Evolutionary conservation across 2,797 vertebrate species (phyloP).

Genomic region (Myotis findleyi): DNA sequence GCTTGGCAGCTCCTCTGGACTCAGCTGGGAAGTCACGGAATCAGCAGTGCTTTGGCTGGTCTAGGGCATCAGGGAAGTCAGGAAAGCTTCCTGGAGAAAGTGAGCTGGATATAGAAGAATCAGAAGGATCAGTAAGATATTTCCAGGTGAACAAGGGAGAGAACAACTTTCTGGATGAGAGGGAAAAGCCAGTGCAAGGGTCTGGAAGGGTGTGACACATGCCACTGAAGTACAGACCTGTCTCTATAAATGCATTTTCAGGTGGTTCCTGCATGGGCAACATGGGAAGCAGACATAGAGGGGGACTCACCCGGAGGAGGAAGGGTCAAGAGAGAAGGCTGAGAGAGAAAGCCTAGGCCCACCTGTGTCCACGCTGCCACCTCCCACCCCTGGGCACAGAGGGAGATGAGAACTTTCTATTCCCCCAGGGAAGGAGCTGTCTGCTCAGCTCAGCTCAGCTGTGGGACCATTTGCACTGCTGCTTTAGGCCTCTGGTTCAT

Average conservation of each 20-base stretch:
- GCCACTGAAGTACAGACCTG: not conserved
- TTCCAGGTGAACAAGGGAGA: not conserved
- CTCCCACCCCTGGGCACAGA: not conserved
- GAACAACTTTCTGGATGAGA: not conserved
- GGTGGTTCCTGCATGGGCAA: not conserved
- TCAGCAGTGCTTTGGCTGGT: not conserved
- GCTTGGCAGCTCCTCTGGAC: not conserved
- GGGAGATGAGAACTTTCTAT: not conserved
- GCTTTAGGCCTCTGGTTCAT: not conserved
- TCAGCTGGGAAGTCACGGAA: not conserved
- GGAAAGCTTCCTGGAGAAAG: not conserved
- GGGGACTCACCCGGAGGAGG: not conserved
- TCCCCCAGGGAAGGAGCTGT: not conserved
- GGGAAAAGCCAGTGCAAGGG: not conserved
- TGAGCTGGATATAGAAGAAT: not conserved
- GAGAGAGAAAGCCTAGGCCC: not conserved
- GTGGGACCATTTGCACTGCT: not conserved
- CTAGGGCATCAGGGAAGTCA: not conserved
- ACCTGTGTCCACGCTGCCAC: not conserved
- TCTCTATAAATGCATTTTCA: not conserved
- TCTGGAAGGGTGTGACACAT: not conserved
- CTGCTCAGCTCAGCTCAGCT: not conserved
- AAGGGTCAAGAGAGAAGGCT: not conserved
- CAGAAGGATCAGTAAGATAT: constrained; percentile 21
- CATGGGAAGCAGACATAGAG: not conserved